Percentiles rank a stretch among this genome's conserved stretches.
phyloP scores from a whole-genome alignment of 2,797 vertebrate genomes.

The Aulostomus chinensis region DNA sequence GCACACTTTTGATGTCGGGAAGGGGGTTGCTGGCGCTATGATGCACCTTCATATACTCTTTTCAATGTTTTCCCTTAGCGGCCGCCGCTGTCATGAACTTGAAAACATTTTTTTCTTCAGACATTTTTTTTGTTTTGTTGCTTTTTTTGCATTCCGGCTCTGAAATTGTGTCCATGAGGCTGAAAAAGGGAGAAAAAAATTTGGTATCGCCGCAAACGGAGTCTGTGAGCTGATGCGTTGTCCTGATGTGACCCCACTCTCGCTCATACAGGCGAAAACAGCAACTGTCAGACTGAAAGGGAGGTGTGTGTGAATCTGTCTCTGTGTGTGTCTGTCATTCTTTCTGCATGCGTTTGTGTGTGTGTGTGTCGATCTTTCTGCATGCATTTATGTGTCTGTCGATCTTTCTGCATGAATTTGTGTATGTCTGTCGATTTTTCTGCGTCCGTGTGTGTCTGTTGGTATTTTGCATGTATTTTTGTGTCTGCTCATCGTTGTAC shows the following conservation, averaged over 20 bases:
- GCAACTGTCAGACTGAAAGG: too few relatives aligned
- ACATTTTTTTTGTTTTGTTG: constrained; percentile 8
- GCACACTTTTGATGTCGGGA: constrained; percentile 53
- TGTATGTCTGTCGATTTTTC: too few relatives aligned
- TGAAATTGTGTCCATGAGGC: constrained; percentile 35
- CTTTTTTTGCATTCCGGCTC: constrained; percentile 8
- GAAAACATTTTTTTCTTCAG: constrained; percentile 34
- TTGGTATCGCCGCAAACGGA: constrained; percentile 30
- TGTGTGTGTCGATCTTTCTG: too few relatives aligned
- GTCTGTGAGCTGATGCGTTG: constrained; percentile 39
- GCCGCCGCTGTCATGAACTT: constrained; percentile 46
- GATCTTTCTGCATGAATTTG: too few relatives aligned
- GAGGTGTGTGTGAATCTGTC: too few relatives aligned
- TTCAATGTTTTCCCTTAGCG: constrained; percentile 31
- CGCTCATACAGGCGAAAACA: constrained; percentile 23
- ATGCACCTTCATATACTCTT: constrained; percentile 44
- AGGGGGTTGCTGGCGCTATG: constrained; percentile 28
- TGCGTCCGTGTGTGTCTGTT: too few relatives aligned
- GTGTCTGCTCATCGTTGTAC: too few relatives aligned
- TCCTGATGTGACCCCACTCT: constrained; percentile 60
- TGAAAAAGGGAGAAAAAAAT: constrained; percentile 4
- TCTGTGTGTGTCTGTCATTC: too few relatives aligned
- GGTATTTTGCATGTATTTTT: too few relatives aligned
- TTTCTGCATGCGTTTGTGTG: too few relatives aligned
- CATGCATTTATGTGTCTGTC: too few relatives aligned